phyloP scores from a whole-genome alignment of 2,888 invertebrate species.

The Torymus auratus region DNA sequence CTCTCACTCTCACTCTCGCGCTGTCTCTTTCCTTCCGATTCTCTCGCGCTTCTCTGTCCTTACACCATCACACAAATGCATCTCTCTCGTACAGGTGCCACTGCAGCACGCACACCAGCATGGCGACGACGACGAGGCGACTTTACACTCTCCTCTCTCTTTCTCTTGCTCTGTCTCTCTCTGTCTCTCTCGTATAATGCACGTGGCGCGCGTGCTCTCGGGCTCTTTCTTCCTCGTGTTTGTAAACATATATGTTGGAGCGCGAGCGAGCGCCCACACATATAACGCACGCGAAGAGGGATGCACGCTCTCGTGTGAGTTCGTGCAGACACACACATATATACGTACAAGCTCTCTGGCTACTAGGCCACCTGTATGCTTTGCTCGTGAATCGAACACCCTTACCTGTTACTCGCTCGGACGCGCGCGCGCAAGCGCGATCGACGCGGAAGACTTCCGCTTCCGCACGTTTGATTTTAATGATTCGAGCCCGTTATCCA shows the following conservation, averaged over 20 bases:
- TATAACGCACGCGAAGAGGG: not conserved
- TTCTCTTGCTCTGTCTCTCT: conserved; percentile 44
- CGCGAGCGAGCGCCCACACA: conserved; percentile 5
- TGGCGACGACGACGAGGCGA: too few relatives aligned
- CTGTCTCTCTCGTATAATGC: conserved; percentile 33
- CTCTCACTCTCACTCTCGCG: conserved; percentile 22
- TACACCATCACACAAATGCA: conserved; percentile 26
- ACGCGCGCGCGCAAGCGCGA: conserved; percentile 36
- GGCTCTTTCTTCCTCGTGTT: conserved; percentile 31
- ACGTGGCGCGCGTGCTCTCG: not conserved
- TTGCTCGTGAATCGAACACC: conserved; percentile 70
- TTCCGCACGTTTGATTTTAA: conserved; percentile 49
- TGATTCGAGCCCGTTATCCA: conserved; percentile 16
- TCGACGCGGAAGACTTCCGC: conserved; percentile 42
- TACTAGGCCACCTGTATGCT: conserved; percentile 76
- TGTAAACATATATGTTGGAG: conserved; percentile 42
- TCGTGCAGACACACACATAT: not conserved
- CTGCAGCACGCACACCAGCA: not conserved
- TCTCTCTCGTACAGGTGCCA: conserved; percentile 9
- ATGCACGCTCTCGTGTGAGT: not conserved
- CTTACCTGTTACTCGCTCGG: conserved; percentile 75
- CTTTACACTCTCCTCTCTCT: conserved; percentile 27
- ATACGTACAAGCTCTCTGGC: conserved; percentile 27
- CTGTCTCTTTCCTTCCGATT: conserved; percentile 9
- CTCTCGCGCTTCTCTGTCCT: conserved; percentile 26